Evolutionary conservation across 2,888 invertebrate species (phyloP).

Genomic region (Drosophila kuntzei): DNA sequence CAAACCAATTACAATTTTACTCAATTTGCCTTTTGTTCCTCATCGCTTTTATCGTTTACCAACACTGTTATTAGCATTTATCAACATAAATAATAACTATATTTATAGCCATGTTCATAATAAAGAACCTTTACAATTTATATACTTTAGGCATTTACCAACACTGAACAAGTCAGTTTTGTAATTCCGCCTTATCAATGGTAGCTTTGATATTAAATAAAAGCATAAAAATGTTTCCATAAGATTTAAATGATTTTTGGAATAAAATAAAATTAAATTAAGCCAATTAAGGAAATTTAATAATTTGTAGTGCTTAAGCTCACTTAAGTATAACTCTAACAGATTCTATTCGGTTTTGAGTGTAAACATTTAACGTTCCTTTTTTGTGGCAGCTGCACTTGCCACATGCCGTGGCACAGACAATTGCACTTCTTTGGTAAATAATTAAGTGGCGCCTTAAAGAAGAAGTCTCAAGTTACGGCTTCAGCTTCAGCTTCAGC

Average conservation of each 20-base stretch:
- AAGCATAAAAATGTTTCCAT: too few species aligned
- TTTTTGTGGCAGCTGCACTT: constrained; percentile 19
- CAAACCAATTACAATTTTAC: too few species aligned
- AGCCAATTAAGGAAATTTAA: too few species aligned
- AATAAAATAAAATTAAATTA: too few species aligned
- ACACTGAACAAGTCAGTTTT: background rate
- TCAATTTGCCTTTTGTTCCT: too few species aligned
- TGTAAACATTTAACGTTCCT: background rate
- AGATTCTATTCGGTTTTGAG: background rate
- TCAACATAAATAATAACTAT: too few species aligned
- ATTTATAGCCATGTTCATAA: too few species aligned
- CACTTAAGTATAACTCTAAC: background rate
- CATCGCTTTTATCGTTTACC: too few species aligned
- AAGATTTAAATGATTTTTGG: too few species aligned
- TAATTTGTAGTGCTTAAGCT: background rate
- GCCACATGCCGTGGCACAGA: constrained; percentile 22
- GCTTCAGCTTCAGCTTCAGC: background rate
- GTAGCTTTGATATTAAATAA: too few species aligned
- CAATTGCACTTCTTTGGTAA: constrained; percentile 43
- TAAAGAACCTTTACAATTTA: background rate
- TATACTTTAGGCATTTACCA: constrained; percentile 1
- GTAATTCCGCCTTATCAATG: background rate
- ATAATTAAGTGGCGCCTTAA: constrained; percentile 60
- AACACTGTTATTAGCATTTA: too few species aligned
- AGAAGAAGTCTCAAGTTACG: constrained; percentile 11